A percentile compares a stretch with the other conserved stretches of the same genome.
Evolutionary conservation across 92 coral and sea anemone genomes (phyloP).

Genomic region (Palythoa grandiflora): DNA sequence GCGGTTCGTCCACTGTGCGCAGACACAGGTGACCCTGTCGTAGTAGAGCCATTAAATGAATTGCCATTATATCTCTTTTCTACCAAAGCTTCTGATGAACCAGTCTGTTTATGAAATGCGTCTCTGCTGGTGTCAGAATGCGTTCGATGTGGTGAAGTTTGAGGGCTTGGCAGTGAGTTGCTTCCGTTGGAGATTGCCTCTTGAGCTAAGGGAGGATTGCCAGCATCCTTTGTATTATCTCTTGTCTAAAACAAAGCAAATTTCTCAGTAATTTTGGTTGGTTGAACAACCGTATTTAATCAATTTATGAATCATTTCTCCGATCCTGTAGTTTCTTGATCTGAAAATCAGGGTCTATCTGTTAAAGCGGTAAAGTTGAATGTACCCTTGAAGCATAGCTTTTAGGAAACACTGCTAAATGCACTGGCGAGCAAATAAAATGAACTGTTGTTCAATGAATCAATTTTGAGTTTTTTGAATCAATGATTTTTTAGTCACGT

Average conservation of each 20-base stretch:
- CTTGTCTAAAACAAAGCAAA: neutral
- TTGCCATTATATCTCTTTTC: neutral
- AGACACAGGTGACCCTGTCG: slow-evolving; percentile 5
- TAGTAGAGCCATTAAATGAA: neutral
- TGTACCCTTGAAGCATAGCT: too few relatives aligned
- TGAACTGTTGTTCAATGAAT: too few relatives aligned
- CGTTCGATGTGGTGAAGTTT: neutral
- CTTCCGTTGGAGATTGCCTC: neutral
- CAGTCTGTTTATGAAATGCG: neutral
- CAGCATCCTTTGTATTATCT: slow-evolving; percentile 3
- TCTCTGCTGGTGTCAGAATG: slow-evolving; percentile 5
- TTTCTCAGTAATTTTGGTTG: neutral
- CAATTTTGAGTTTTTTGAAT: too few relatives aligned
- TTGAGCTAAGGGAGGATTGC: neutral
- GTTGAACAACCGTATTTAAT: neutral
- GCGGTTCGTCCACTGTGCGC: neutral
- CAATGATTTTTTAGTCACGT: too few relatives aligned
- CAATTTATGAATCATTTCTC: neutral
- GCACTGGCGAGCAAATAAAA: too few relatives aligned
- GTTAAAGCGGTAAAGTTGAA: neutral
- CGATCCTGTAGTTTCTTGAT: neutral
- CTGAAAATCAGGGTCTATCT: neutral
- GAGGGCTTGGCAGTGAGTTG: neutral
- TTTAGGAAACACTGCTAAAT: too few relatives aligned
- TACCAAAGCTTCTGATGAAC: neutral